phyloP scores from a whole-genome alignment of 2,113 vertebrate species.

The Rhabdomys dilectus region DNA sequence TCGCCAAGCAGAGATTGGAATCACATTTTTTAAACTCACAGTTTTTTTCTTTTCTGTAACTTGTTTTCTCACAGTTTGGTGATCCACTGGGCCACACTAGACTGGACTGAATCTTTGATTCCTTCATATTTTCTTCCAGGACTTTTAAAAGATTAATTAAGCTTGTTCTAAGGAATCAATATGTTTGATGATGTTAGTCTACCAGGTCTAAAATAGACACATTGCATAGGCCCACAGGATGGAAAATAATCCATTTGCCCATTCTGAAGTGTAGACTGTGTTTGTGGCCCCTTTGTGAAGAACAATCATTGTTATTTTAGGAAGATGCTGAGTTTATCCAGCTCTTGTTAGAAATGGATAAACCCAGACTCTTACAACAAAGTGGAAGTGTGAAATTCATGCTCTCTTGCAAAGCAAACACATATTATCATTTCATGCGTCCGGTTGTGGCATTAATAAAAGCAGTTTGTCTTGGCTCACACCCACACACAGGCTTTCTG shows the following conservation, averaged over 20 bases:
- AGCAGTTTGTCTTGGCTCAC: constrained; percentile 21
- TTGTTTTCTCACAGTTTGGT: constrained; percentile 50
- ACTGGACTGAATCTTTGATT: constrained; percentile 49
- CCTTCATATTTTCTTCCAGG: constrained; percentile 29
- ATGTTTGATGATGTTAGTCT: background rate
- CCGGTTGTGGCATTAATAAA: background rate
- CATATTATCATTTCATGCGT: background rate
- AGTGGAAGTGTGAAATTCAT: constrained; percentile 3
- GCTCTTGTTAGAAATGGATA: background rate
- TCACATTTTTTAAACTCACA: constrained; percentile 65
- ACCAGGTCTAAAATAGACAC: background rate
- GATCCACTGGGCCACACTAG: background rate
- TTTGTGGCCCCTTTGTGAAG: background rate
- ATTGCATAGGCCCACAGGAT: background rate
- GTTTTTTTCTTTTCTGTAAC: constrained; percentile 68
- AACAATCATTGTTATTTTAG: constrained; percentile 33
- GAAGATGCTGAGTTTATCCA: constrained; percentile 30
- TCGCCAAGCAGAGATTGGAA: constrained; percentile 64
- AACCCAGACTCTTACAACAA: background rate
- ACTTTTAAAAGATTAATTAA: constrained; percentile 48
- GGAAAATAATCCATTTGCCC: background rate
- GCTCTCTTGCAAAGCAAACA: background rate
- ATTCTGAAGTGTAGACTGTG: background rate
- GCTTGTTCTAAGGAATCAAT: background rate
- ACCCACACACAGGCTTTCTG: background rate